phyloP scores from a whole-genome alignment of 1,140 invertebrate genomes.

The Drosophila nigromelanica region DNA sequence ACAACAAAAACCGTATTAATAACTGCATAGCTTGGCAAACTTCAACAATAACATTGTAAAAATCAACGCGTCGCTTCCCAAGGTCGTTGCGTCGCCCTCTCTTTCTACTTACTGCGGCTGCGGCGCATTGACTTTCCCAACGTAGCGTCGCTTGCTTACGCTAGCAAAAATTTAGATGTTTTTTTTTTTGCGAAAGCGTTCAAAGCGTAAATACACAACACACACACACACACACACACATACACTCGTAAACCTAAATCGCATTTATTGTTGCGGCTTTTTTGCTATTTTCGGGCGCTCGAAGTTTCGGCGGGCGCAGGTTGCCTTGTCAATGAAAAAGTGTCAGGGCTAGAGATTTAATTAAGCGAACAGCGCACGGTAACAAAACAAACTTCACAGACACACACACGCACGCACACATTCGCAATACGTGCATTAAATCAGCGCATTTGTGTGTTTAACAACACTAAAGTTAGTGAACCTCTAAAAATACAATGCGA shows the following conservation, averaged over 20 bases:
- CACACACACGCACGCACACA: slow-evolving; percentile 18
- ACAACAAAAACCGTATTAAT: slow-evolving; percentile 28
- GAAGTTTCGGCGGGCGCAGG: slow-evolving; percentile 36
- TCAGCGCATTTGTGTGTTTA: slow-evolving; percentile 23
- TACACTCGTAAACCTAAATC: slow-evolving; percentile 57
- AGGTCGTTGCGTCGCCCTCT: slow-evolving; percentile 54
- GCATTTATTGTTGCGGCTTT: slow-evolving; percentile 68
- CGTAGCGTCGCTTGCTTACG: slow-evolving; percentile 48
- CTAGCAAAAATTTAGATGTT: slow-evolving; percentile 51
- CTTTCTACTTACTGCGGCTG: neutral
- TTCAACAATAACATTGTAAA: slow-evolving; percentile 61
- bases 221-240: slow-evolving; percentile 5
- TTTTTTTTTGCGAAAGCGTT: slow-evolving; percentile 48
- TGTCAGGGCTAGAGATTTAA: slow-evolving; percentile 81
- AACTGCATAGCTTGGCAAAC: slow-evolving; percentile 71
- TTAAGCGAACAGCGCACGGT: slow-evolving; percentile 62
- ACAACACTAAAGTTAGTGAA: slow-evolving; percentile 48
- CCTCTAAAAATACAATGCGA: slow-evolving; percentile 47
- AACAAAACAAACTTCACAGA: slow-evolving; percentile 44
- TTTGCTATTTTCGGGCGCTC: slow-evolving; percentile 37
- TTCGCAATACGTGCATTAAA: slow-evolving; percentile 2
- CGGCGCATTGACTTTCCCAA: slow-evolving; percentile 63
- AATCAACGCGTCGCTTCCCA: slow-evolving; percentile 55
- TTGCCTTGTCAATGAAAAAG: slow-evolving; percentile 81
- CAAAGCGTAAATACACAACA: slow-evolving; percentile 44